Evolutionary conservation across 1,140 invertebrate species (phyloP), one percentile per base, ranked within the genome.

Genomic region (Bombus turneri): DNA sequence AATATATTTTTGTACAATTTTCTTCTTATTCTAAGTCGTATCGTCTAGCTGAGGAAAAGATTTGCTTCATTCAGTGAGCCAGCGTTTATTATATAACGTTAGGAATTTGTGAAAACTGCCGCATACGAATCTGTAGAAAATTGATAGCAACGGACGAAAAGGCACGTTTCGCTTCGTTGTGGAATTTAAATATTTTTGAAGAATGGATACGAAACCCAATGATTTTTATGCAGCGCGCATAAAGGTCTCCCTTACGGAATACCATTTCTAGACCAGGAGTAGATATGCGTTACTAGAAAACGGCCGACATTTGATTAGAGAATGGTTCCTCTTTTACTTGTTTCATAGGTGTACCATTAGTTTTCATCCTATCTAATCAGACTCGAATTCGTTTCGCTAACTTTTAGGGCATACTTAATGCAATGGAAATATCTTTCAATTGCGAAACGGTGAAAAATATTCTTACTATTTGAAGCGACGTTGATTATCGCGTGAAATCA

Each of bases 221-320:
- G 66, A 88, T 90, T 78, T 87, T 83, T 85, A 88, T 91, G 85
- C 88, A 64, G 59, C n/a, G 59, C 81, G 37, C 59, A 80, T 81
- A 77, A 12, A 57, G 72, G 75, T 76, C 83, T 90, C 75, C 78
- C 31, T 89, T 81, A 72, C 77, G 31, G 75, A 91, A 88, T 90
- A 86, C 43, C 59, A 71, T 81, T 80, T 83, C 43, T 31, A 18
- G 25, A 31, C 62, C 53, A 43, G 68, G 13, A n/a, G 34, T 28
- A 22, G 18, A 22, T 22, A 68, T 47, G 43, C 22, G 80, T 41
- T 39, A 72, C 86, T 85, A 75, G 81, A 73, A 68, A 87, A 87
- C 83, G 81, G 68, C n/a, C 62, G 39, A 43, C 77, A 86, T 90
- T 92, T 92, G 86, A 92, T 92, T 90, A 90, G 86, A 88, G 47